Evolutionary conservation across 2,797 vertebrate genomes (phyloP), one percentile per base, ranked within the genome.

Genomic region (Pachyuromys duprasi): DNA sequence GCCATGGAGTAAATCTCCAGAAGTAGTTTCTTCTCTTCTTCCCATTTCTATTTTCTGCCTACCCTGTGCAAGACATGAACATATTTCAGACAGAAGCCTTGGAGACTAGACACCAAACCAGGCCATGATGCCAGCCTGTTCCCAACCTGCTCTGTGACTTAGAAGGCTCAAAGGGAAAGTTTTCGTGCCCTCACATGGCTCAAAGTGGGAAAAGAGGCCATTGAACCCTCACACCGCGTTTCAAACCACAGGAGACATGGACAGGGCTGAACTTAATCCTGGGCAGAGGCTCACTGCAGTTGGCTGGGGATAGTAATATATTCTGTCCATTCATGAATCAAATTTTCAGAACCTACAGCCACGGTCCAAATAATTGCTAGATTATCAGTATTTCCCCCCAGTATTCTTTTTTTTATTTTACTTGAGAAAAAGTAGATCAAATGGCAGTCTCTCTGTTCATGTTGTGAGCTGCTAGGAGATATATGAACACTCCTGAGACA

Each of bases 171-270:
- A 74, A 49, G 28, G 31, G 31, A 65, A 95, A 20, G 39, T 75
- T 69, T 55, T 88, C 78, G 80, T 86, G 94, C 89, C 83, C 60
- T 80, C 42, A 72, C 91, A 62, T 96, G 87, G 33, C 49, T 72
- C 87, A 49, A 12, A 39, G 74, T 81, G 86, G 72, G 49, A 82
- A 70, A 84, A 84, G 49, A 12, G 49, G 79, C 88, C 33, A 36
- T 8, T 33, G 42, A 12, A 80, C 33, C 79, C 74, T 90, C 28
- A 17, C 33, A 22, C 9, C 53, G 67, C 81, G 74, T 91, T 94
- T 95, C 91, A 94, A 95, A 93, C 79, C 91, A 49, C 63, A 93
- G 90, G 75, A 86, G 84, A 93, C 96, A 88, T 3, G 49, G 82
- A 90, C 42, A 88, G 81, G 63, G 31, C 9, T 60, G 39, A n/a